phyloP scores from a whole-genome alignment of 2,888 invertebrate species.

The Watsonalla binaria region DNA sequence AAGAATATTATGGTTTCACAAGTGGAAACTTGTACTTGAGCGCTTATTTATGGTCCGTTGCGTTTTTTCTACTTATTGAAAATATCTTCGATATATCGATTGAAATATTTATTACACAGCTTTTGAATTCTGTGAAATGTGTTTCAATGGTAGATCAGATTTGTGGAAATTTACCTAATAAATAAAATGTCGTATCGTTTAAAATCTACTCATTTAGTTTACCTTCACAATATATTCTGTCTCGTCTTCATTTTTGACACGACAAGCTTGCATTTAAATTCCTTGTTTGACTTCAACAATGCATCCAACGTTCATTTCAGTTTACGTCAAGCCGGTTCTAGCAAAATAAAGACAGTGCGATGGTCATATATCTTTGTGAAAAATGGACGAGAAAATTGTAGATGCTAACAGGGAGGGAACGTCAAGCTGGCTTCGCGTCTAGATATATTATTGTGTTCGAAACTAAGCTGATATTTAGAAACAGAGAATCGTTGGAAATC shows the following conservation, averaged over 20 bases:
- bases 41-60: slow-evolving; percentile 13
- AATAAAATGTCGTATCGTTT: no score
- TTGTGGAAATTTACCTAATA: neutral
- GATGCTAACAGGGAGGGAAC: slow-evolving; percentile 22
- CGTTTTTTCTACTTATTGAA: no score
- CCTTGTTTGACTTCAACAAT: neutral
- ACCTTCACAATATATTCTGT: neutral
- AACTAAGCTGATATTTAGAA: slow-evolving; percentile 23
- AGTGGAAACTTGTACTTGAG: slow-evolving; percentile 27
- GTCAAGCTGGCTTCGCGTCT: slow-evolving; percentile 23
- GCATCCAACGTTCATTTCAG: neutral
- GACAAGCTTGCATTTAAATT: neutral
- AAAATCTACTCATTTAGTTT: no score
- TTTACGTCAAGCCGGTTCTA: slow-evolving; percentile 4
- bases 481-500: slow-evolving; percentile 23
- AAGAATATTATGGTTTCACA: slow-evolving; percentile 41
- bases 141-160: no score
- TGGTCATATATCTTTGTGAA: slow-evolving; percentile 32
- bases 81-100: no score
- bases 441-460: neutral
- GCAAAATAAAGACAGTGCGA: slow-evolving; percentile 20
- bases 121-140: no score
- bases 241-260: neutral
- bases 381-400: slow-evolving; percentile 28
- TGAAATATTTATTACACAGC: no score